A percentile compares a stretch with the other conserved stretches of the same genome.
Evolutionary conservation across 2,797 vertebrate genomes (phyloP).

Genomic region (Lutjanus campechanus): DNA sequence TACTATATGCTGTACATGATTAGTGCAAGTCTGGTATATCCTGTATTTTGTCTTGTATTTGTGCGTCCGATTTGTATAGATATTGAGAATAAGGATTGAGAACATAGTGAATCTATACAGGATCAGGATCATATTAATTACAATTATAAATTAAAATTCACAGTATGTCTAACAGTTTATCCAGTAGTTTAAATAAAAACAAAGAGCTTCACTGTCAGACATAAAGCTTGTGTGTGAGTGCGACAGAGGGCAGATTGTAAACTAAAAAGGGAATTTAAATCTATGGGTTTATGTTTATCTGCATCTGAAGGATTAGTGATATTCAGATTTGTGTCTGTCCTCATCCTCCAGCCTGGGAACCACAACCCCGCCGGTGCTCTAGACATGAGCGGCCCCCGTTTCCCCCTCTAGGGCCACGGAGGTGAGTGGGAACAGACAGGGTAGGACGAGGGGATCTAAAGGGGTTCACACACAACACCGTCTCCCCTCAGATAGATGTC

Average conservation of each 20-base stretch:
- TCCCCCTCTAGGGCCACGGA: constrained; percentile 61
- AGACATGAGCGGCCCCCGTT: constrained; percentile 47
- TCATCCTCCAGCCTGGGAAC: constrained; percentile 60
- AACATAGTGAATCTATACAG: background rate
- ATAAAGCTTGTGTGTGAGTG: background rate
- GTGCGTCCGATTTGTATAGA: background rate
- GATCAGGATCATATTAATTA: background rate
- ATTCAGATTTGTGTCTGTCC: constrained; percentile 43
- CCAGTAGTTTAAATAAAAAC: background rate
- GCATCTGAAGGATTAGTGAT: constrained; percentile 47
- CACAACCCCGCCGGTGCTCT: constrained; percentile 14
- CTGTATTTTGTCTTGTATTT: background rate
- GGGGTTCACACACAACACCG: constrained; percentile 58
- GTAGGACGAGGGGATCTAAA: constrained; percentile 55
- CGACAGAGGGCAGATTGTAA: constrained; percentile 9
- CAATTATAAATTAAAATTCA: background rate
- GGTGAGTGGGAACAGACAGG: constrained; percentile 72
- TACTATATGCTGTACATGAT: background rate
- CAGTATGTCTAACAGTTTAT: too few relatives aligned
- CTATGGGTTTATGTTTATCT: constrained; percentile 35
- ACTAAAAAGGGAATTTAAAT: constrained; percentile 18
- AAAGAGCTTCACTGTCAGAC: background rate
- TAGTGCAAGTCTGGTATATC: background rate
- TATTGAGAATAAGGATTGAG: background rate
- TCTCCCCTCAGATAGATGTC: constrained; percentile 73